phyloP scores from a whole-genome alignment of 2,113 vertebrate species.

The Spilogale gracilis region DNA sequence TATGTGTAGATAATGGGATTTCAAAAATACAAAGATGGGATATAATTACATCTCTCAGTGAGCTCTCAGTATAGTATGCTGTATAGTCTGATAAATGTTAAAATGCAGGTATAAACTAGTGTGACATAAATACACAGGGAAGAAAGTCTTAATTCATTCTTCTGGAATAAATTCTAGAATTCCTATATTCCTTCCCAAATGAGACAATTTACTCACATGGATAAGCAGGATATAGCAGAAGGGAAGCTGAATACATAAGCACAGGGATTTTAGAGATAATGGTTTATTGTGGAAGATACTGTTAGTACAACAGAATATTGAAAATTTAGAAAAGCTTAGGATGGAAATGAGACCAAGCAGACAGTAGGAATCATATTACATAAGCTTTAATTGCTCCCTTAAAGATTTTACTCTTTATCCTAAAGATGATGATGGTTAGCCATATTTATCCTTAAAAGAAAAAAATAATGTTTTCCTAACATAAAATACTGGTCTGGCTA shows the following conservation, averaged over 20 bases:
- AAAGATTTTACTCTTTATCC: not conserved
- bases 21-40: constrained; percentile 14
- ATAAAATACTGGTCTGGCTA: not conserved
- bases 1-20: not conserved
- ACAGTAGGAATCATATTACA: not conserved
- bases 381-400: not conserved
- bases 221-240: not conserved
- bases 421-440: not conserved
- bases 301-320: not conserved
- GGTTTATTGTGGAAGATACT: not conserved
- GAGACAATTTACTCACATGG: not conserved
- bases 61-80: not conserved
- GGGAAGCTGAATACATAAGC: not conserved
- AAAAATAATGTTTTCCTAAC: not conserved
- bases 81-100: not conserved
- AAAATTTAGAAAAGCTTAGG: not conserved
- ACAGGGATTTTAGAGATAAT: not conserved
- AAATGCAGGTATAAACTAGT: not conserved
- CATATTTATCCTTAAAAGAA: not conserved
- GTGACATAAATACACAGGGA: not conserved
- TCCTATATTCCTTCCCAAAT: not conserved
- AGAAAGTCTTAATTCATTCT: constrained; percentile 34
- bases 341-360: not conserved
- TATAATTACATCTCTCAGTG: not conserved
- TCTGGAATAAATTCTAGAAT: not conserved